Percentiles rank a stretch among this genome's conserved stretches.
These are phyloP conservation scores for Polypterus bichir DNA, from an alignment of 2,113 vertebrate genomes.

Conservation along the genomic window DNA sequence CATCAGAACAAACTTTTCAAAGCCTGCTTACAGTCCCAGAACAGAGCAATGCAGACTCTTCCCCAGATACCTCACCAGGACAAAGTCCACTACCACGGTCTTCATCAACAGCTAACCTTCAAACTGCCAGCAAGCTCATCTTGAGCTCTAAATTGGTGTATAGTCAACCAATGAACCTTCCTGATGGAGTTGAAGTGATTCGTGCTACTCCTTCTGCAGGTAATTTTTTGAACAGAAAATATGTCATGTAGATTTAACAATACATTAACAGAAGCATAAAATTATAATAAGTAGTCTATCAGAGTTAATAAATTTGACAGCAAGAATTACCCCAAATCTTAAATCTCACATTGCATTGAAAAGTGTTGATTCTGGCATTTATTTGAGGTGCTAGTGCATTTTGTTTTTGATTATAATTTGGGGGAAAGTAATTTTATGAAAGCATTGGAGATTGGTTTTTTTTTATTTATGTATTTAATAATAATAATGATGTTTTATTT, in stretches of 20 bases:
- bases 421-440: too few species aligned
- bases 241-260: background rate
- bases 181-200: constrained; percentile 78
- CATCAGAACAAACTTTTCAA: constrained; percentile 45
- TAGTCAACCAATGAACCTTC: constrained; percentile 76
- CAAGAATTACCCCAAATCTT: too few species aligned
- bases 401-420: too few species aligned
- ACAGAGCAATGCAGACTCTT: constrained; percentile 58
- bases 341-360: too few species aligned
- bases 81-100: constrained; percentile 76
- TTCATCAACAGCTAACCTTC: constrained; percentile 86
- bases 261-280: too few species aligned
- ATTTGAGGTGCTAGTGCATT: too few species aligned
- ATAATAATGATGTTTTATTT: too few species aligned
- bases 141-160: constrained; percentile 86
- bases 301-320: too few species aligned
- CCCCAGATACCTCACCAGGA: constrained; percentile 65
- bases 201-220: constrained; percentile 93
- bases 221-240: constrained; percentile 26
- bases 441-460: too few species aligned
- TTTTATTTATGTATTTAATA: too few species aligned
- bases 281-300: too few species aligned
- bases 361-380: too few species aligned
- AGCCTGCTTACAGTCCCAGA: constrained; percentile 67
- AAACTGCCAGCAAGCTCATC: constrained; percentile 94